Conservation (phyloP, 2,888 invertebrate species). For the Apantesis nais region DNA sequence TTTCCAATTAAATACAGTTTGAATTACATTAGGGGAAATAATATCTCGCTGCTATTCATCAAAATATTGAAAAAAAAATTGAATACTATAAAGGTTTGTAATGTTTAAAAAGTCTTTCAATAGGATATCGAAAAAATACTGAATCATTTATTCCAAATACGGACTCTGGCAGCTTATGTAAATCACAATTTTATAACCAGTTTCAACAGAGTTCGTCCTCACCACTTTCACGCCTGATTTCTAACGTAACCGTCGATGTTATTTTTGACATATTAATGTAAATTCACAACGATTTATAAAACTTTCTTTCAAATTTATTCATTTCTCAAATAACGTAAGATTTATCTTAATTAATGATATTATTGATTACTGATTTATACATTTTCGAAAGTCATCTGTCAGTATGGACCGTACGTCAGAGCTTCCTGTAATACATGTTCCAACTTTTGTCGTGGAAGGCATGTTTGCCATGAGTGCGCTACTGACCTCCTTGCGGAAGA, state of each 20-base stretch:
- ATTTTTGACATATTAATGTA: constrained; percentile 56
- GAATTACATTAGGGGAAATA: constrained; percentile 1
- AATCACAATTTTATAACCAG: constrained; percentile 71
- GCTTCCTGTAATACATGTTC: constrained; percentile 26
- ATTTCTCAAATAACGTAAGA: constrained; percentile 35
- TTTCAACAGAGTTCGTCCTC: constrained; percentile 61
- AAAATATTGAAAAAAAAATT: constrained; percentile 17
- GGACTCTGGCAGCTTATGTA: constrained; percentile 59
- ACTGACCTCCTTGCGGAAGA: constrained; percentile 76
- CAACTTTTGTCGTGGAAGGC: constrained; percentile 41
- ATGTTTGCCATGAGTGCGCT: constrained; percentile 60
- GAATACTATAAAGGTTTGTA: background rate
- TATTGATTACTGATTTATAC: constrained; percentile 29
- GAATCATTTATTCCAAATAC: constrained; percentile 40
- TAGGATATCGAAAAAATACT: constrained; percentile 33
- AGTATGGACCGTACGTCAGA: constrained; percentile 27
- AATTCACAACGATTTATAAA: constrained; percentile 22
- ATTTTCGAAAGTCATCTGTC: constrained; percentile 47
- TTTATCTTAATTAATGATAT: constrained; percentile 31
- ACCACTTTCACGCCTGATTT: constrained; percentile 77
- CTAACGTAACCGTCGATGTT: constrained; percentile 63
- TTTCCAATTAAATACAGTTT: constrained; percentile 9
- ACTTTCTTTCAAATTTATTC: constrained; percentile 31
- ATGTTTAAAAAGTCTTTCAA: background rate
- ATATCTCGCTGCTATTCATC: constrained; percentile 10